These are phyloP conservation scores for Leptura quadrifasciata DNA, from an alignment of 2,888 invertebrate genomes.

Conservation along the genomic window DNA sequence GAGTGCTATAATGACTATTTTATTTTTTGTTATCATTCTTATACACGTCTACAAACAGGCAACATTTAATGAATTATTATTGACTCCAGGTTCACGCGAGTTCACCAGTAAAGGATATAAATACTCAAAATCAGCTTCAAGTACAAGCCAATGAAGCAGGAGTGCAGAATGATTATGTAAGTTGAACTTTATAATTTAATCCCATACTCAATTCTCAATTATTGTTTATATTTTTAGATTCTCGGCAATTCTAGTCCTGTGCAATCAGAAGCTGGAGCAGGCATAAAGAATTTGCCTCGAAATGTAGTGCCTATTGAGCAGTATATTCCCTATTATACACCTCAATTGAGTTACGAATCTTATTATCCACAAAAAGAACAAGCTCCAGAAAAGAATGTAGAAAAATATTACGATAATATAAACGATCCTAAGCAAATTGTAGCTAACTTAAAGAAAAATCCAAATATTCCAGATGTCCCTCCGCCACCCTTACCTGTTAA, in stretches of 20 bases:
- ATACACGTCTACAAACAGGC: no score
- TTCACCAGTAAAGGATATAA: constrained; percentile 5
- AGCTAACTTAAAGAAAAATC: constrained; percentile 62
- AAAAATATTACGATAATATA: constrained; percentile 41
- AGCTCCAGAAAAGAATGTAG: constrained; percentile 14
- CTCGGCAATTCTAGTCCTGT: background rate
- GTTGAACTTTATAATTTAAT: background rate
- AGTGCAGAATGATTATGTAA: constrained; percentile 7
- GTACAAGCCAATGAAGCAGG: background rate
- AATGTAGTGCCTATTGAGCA: constrained; percentile 50
- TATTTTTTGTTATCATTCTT: no score
- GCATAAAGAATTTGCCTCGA: constrained; percentile 25
- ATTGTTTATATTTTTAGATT: constrained; percentile 4
- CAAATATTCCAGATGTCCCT: constrained; percentile 63
- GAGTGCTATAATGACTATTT: no score
- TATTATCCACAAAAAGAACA: constrained; percentile 43
- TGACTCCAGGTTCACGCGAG: constrained; percentile 15
- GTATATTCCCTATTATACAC: constrained; percentile 52
- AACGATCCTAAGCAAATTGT: constrained; percentile 59
- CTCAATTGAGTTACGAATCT: constrained; percentile 49
- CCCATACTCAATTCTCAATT: background rate
- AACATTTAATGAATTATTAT: background rate
- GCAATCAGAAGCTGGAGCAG: constrained; percentile 10
- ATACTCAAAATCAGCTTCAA: constrained; percentile 2
- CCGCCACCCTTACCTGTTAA: constrained; percentile 62